Evolutionary conservation across 2,888 invertebrate species (phyloP), one percentile per base, ranked within the genome.

Genomic region (Synanthedon formicaeformis): DNA sequence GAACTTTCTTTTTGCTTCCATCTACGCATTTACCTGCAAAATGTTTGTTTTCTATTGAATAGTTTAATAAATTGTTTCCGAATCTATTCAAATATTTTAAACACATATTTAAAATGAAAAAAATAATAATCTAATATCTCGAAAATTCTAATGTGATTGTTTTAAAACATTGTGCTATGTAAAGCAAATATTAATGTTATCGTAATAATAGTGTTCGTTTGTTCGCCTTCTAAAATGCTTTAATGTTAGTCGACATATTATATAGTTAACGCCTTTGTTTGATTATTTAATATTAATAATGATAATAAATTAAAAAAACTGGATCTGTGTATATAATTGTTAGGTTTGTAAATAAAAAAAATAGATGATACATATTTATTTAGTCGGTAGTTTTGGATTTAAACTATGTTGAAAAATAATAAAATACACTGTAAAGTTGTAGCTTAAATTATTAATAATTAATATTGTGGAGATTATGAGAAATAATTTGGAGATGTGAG

Each of bases 221-320:
- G 66, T 75, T 80, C 77, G 87, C 86, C 86, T 86, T 85, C 76
- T 73, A 69, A 75, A 78, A 84, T 82, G 87, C 86, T 86, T 86
- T 85, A 85, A 86, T 61, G 71, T 75, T 82, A 83, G 79, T 75
- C 63, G 71, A 73, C 66, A 77, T 57, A 67, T 78, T 34, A 34
- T 34, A 34, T 34, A 79, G 73, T 72, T 71, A 66, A 75, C 65
- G 75, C 73, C 73, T 72, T 69, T 70, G 65, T 64, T 57, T 56
- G 51, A 57, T 60, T 58, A 59, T 64, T 59, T 54, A 62, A 60
- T 51, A 45, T n/a, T 51, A 51, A 64, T 34, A 34, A 34, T 34
- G 10, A 34, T 34, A 10, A 34, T 34, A 58, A 34, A 34, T 34
- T 58, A 65, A 59, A 59, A 58, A 68, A 75, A 79, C 34, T 81